Percentiles rank a stretch among this genome's conserved stretches.
Evolutionary conservation across 2,888 invertebrate genomes (phyloP).

Genomic region (Biston betularia): DNA sequence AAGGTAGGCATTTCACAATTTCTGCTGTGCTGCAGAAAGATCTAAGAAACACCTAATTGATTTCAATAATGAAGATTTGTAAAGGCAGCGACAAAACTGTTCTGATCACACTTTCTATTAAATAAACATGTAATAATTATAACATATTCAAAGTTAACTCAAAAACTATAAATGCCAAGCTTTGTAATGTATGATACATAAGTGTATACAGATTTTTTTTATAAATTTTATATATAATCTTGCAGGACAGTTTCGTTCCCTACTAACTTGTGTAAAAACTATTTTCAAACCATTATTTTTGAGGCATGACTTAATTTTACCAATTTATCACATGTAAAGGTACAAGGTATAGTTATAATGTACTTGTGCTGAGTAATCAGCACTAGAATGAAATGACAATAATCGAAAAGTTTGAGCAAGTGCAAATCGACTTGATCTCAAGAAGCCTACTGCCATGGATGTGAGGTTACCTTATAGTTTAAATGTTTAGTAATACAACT

Average conservation of each 20-base stretch:
- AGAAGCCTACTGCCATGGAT: slow-evolving; percentile 1
- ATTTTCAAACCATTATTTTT: background rate
- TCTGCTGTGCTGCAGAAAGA: background rate
- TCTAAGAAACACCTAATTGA: background rate
- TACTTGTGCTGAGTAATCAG: slow-evolving; percentile 16
- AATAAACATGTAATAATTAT: background rate
- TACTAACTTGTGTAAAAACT: slow-evolving; percentile 4
- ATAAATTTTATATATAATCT: too few relatives aligned
- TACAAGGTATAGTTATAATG: slow-evolving; percentile 1
- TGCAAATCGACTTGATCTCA: slow-evolving; percentile 8
- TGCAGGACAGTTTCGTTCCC: slow-evolving; percentile 10
- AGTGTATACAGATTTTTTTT: background rate
- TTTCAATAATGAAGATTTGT: background rate
- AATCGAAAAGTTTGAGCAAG: slow-evolving; percentile 16
- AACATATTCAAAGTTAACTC: background rate
- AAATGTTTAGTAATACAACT: slow-evolving; percentile 28
- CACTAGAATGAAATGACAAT: slow-evolving; percentile 2
- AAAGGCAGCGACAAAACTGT: slow-evolving; percentile 5
- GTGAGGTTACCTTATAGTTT: slow-evolving; percentile 8
- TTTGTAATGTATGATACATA: background rate
- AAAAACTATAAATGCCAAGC: background rate
- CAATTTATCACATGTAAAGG: slow-evolving; percentile 13
- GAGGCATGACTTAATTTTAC: background rate
- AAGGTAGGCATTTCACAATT: background rate
- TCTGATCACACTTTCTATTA: background rate